Evolutionary conservation across 2,797 vertebrate genomes (phyloP).

Genomic region (Enteromius afrohamiltoni): DNA sequence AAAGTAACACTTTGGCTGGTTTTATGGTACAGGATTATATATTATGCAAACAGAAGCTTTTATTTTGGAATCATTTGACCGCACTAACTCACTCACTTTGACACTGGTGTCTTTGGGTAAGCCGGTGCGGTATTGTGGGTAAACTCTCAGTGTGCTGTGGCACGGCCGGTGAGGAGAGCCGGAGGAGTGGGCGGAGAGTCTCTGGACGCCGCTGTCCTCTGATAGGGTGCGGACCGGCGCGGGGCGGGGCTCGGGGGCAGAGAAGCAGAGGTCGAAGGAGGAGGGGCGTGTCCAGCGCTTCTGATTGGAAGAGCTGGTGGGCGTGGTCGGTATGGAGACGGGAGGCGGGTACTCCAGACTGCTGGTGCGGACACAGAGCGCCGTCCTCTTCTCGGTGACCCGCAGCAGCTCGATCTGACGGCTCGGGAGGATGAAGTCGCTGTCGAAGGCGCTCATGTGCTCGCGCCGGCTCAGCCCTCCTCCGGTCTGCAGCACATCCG

Average conservation of each 20-base stretch:
- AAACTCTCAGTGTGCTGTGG: slow-evolving; percentile 82
- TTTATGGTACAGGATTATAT: too few species aligned
- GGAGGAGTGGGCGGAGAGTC: slow-evolving; percentile 72
- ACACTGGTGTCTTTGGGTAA: slow-evolving; percentile 88
- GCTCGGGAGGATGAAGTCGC: slow-evolving; percentile 91
- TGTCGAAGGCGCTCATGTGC: slow-evolving; percentile 75
- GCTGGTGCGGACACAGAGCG: slow-evolving; percentile 89
- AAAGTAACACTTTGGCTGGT: too few species aligned
- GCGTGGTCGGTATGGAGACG: slow-evolving; percentile 57
- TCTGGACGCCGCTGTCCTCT: slow-evolving; percentile 83
- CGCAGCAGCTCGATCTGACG: slow-evolving; percentile 89
- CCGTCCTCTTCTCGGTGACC: slow-evolving; percentile 90
- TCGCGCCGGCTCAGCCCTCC: slow-evolving; percentile 70
- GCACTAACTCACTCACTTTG: slow-evolving; percentile 75
- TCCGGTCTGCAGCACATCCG: slow-evolving; percentile 73
- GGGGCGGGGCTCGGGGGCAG: slow-evolving; percentile 54
- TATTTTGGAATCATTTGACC: too few species aligned
- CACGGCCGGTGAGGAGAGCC: slow-evolving; percentile 73
- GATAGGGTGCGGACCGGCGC: slow-evolving; percentile 77
- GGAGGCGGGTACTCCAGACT: slow-evolving; percentile 86
- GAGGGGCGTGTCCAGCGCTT: slow-evolving; percentile 71
- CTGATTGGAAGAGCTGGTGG: slow-evolving; percentile 67
- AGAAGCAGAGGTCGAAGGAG: slow-evolving; percentile 74
- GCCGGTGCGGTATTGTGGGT: slow-evolving; percentile 87
- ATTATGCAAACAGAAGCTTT: too few species aligned